phyloP scores from a whole-genome alignment of 2,888 invertebrate genomes.

The Operophtera brumata region DNA sequence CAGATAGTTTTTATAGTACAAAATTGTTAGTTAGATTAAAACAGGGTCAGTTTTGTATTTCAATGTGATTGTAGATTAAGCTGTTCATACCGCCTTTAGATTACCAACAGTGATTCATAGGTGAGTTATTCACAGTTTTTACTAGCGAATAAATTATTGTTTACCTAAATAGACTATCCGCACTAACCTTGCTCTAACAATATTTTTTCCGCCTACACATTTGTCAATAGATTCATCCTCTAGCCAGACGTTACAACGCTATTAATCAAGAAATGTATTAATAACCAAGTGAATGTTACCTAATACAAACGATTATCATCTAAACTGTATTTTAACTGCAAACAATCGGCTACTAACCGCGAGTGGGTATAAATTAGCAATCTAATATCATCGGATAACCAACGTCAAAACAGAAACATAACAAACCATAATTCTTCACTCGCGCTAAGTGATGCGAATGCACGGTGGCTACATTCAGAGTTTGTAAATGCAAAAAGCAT shows the following conservation, averaged over 20 bases:
- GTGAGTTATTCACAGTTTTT: conserved; percentile 50
- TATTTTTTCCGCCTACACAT: conserved; percentile 28
- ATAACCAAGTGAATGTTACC: conserved; percentile 29
- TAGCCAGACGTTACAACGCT: conserved; percentile 34
- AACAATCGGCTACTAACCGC: conserved; percentile 36
- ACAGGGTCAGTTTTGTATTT: conserved; percentile 81
- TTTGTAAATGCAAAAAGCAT: conserved; percentile 61
- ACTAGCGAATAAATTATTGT: conserved; percentile 38
- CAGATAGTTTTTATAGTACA: conserved; percentile 76
- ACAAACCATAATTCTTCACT: conserved; percentile 57
- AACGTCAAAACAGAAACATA: conserved; percentile 53
- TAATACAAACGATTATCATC: conserved; percentile 25
- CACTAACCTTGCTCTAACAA: conserved; percentile 19
- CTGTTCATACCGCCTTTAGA: conserved; percentile 72
- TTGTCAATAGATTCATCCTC: conserved; percentile 38
- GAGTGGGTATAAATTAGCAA: conserved; percentile 39
- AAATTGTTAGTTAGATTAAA: conserved; percentile 75
- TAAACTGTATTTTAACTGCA: conserved; percentile 34
- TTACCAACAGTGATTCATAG: conserved; percentile 66
- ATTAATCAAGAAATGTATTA: conserved; percentile 30
- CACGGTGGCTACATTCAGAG: conserved; percentile 52
- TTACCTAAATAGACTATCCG: conserved; percentile 12
- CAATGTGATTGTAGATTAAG: conserved; percentile 80
- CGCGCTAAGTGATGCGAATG: conserved; percentile 48
- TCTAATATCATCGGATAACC: conserved; percentile 37